Evolutionary conservation across 1,140 invertebrate genomes (phyloP).

Genomic region (Lepidurus packardi): DNA sequence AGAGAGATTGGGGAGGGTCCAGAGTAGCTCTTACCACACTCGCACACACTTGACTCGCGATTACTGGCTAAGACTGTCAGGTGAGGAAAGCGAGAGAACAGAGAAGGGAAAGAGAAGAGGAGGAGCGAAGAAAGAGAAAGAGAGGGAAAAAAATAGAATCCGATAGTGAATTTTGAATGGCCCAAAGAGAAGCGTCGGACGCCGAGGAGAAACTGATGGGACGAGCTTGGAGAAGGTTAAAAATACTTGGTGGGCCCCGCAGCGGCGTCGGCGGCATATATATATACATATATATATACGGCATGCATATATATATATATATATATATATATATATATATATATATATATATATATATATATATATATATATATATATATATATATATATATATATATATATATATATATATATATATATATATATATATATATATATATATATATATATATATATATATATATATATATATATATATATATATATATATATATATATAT

Average conservation of each 20-base stretch:
- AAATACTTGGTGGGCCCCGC: conserved; percentile 13
- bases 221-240: background rate
- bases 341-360: background rate
- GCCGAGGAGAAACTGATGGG: background rate
- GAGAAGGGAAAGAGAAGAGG: background rate
- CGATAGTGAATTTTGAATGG: background rate
- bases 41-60: conserved; percentile 6
- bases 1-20: conserved; percentile 1
- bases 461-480: no score
- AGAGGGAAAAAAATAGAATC: background rate
- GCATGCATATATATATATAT: background rate
- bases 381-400: background rate
- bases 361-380: no score
- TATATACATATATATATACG: no score
- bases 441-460: background rate
- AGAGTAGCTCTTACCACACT: conserved; percentile 9
- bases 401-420: background rate
- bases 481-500: background rate
- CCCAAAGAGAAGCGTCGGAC: background rate
- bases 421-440: background rate
- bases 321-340: no score
- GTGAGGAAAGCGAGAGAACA: background rate
- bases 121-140: background rate
- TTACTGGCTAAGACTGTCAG: conserved; percentile 9
- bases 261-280: background rate